Percentiles rank a stretch among this genome's conserved stretches.
These are phyloP conservation scores for Toxostoma redivivum DNA, from an alignment of 2,113 vertebrate species.

Conservation along the genomic window DNA sequence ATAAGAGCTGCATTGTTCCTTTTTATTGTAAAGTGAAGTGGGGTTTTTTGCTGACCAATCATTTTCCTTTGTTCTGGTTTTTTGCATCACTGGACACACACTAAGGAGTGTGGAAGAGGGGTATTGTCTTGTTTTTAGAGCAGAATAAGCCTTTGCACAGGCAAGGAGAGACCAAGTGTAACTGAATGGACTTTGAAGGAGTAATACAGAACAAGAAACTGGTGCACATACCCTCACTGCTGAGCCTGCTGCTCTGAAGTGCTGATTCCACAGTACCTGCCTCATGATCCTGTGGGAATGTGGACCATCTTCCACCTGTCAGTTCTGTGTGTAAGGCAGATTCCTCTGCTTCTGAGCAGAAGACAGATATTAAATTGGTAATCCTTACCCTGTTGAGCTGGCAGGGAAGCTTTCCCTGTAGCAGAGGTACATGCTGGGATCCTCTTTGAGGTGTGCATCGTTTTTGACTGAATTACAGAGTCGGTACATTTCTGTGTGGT, in stretches of 20 bases:
- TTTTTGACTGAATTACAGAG: background rate
- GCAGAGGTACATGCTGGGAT: background rate
- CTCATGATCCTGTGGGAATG: background rate
- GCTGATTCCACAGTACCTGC: background rate
- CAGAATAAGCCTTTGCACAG: background rate
- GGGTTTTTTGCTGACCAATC: background rate
- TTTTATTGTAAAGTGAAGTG: background rate
- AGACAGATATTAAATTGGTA: background rate
- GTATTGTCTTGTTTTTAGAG: background rate
- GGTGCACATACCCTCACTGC: background rate
- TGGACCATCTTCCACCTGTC: background rate
- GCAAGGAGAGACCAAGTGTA: background rate
- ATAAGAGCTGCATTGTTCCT: slow-evolving; percentile 11
- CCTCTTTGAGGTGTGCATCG: accelerated
- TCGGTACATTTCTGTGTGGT: background rate
- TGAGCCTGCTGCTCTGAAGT: background rate
- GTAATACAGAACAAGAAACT: background rate
- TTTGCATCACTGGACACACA: background rate
- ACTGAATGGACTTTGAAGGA: background rate
- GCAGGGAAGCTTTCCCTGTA: background rate
- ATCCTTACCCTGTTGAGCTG: background rate
- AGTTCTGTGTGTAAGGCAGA: background rate
- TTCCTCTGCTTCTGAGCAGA: background rate
- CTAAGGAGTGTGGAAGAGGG: background rate
- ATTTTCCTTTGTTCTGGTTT: background rate